phyloP scores from a whole-genome alignment of 2,113 vertebrate genomes.

The Nasalis larvatus region DNA sequence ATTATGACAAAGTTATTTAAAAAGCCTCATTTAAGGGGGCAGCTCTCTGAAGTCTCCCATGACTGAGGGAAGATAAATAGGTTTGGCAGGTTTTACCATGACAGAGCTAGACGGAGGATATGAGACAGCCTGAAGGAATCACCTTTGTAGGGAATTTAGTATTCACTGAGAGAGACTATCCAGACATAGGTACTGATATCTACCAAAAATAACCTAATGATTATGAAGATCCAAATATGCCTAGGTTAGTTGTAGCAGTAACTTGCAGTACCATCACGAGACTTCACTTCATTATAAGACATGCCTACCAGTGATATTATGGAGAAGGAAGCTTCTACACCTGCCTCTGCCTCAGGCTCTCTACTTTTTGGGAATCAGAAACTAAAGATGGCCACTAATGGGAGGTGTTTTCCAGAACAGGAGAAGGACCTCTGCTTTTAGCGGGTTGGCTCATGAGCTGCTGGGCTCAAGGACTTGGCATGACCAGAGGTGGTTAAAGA shows the following conservation, averaged over 20 bases:
- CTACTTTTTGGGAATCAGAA: background rate
- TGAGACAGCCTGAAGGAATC: background rate
- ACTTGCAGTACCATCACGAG: rapidly evolving
- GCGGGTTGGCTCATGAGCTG: background rate
- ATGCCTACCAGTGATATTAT: background rate
- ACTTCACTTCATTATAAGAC: background rate
- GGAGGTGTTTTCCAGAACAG: background rate
- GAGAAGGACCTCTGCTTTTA: background rate
- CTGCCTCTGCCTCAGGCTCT: background rate
- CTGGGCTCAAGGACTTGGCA: background rate
- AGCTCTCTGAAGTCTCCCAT: background rate
- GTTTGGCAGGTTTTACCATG: background rate
- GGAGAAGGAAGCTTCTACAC: background rate
- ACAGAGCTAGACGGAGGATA: background rate
- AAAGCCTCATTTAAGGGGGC: background rate
- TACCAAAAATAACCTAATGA: background rate
- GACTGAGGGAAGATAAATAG: background rate
- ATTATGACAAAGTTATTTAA: background rate
- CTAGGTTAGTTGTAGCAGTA: too few relatives aligned
- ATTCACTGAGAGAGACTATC: background rate
- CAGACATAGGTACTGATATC: background rate
- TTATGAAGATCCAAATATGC: background rate
- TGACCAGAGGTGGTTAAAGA: background rate
- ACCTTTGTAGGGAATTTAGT: background rate
- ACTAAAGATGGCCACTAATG: background rate